These are phyloP conservation scores for Criorhina ranunculi DNA, from an alignment of 2,888 invertebrate genomes.

Conservation along the genomic window DNA sequence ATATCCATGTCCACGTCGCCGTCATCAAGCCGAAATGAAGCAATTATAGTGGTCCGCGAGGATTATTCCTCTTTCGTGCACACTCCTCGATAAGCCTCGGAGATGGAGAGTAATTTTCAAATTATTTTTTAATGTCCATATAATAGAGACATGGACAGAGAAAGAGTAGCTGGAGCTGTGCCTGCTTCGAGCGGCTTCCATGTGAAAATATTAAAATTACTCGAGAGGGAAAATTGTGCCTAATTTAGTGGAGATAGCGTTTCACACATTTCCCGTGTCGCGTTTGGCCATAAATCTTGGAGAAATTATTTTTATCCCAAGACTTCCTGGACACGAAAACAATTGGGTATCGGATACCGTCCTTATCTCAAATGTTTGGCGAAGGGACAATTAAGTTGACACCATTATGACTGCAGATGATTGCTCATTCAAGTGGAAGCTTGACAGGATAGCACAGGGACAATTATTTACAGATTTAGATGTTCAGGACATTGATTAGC, in stretches of 20 bases:
- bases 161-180: not conserved
- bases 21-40: conserved; percentile 58
- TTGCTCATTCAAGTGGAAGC: conserved; percentile 55
- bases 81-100: not conserved
- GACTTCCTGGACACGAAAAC: conserved; percentile 3
- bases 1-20: not conserved
- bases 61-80: conserved; percentile 32
- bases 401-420: conserved; percentile 49
- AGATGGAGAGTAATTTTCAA: conserved; percentile 48
- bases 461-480: conserved; percentile 69
- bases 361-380: conserved; percentile 46
- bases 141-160: conserved; percentile 31
- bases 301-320: conserved; percentile 24
- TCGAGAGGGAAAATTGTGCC: conserved; percentile 42
- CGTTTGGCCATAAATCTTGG: conserved; percentile 46
- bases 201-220: conserved; percentile 32
- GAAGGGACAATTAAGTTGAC: conserved; percentile 51
- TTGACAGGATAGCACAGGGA: conserved; percentile 5
- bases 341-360: conserved; percentile 9
- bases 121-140: conserved; percentile 66
- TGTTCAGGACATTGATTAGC: conserved; percentile 48
- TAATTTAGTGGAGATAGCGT: conserved; percentile 62
- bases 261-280: conserved; percentile 47
- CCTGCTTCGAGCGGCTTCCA: not conserved
- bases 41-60: conserved; percentile 62